These are phyloP conservation scores for Vesta saturnalis DNA, from an alignment of 2,888 invertebrate genomes.

Conservation along the genomic window DNA sequence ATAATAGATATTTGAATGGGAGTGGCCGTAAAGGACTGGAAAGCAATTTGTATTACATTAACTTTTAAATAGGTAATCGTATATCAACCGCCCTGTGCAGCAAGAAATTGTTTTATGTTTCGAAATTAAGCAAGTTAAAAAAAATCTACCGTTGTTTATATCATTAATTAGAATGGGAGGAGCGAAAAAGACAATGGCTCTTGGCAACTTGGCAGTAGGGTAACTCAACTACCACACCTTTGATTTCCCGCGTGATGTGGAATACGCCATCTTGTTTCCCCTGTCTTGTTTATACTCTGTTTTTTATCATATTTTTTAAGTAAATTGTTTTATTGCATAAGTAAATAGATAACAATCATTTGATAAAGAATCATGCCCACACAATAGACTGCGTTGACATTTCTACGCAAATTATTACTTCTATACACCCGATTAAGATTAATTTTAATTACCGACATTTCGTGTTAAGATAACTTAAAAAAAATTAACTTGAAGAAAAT, in stretches of 20 bases:
- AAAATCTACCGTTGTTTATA: conserved; percentile 34
- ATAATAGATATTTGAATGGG: neutral
- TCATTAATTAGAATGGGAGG: conserved; percentile 50
- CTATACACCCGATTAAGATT: too few species aligned
- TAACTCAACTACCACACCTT: conserved; percentile 50
- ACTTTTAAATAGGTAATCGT: neutral
- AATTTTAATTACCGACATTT: too few species aligned
- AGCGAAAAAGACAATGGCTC: conserved; percentile 50
- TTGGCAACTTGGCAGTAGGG: conserved; percentile 49
- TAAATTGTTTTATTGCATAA: too few species aligned
- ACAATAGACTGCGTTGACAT: too few species aligned
- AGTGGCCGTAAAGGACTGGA: neutral
- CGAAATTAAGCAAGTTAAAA: conserved; percentile 11
- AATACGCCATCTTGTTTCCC: conserved; percentile 48
- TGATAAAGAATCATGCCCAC: too few species aligned
- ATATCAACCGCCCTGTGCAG: neutral
- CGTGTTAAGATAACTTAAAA: too few species aligned
- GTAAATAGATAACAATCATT: too few species aligned
- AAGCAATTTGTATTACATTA: conserved; percentile 7
- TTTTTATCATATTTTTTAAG: too few species aligned
- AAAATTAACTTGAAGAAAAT: too few species aligned
- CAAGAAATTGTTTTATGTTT: conserved; percentile 7
- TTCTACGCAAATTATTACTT: too few species aligned
- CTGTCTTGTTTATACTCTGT: too few species aligned
- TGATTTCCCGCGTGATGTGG: conserved; percentile 47